A percentile compares a stretch with the other conserved stretches of the same genome.
Evolutionary conservation across 2,888 invertebrate species (phyloP).

Genomic region (Drosophila nigritarsus): DNA sequence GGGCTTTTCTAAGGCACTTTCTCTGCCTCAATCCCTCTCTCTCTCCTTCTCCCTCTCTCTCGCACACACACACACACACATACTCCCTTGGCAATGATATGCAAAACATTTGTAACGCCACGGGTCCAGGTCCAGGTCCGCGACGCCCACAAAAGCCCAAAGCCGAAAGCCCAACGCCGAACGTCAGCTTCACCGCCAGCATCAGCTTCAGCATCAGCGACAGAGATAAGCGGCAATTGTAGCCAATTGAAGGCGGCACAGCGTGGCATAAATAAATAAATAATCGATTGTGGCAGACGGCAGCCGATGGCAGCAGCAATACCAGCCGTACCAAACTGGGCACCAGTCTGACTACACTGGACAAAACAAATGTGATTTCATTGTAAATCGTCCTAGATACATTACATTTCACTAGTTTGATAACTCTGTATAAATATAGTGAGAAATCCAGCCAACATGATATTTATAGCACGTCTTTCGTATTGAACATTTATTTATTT

Average conservation of each 20-base stretch:
- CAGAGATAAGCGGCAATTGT: conserved; percentile 75
- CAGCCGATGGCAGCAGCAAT: conserved; percentile 11
- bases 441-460: background rate
- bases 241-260: conserved; percentile 73
- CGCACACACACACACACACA: background rate
- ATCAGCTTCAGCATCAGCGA: conserved; percentile 16
- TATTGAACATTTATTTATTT: background rate
- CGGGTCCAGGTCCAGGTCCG: conserved; percentile 10
- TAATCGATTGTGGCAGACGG: conserved; percentile 65
- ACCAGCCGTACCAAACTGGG: conserved; percentile 1
- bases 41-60: background rate
- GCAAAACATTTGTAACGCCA: conserved; percentile 67
- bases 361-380: background rate
- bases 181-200: conserved; percentile 9
- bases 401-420: background rate
- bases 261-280: conserved; percentile 78
- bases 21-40: background rate
- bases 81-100: conserved; percentile 62
- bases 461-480: background rate
- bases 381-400: background rate
- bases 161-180: background rate
- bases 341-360: conserved; percentile 19
- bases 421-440: background rate
- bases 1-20: conserved; percentile 52
- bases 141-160: conserved; percentile 32